Evolutionary conservation across 2,113 vertebrate genomes (phyloP).

Genomic region (Larimichthys crocea): DNA sequence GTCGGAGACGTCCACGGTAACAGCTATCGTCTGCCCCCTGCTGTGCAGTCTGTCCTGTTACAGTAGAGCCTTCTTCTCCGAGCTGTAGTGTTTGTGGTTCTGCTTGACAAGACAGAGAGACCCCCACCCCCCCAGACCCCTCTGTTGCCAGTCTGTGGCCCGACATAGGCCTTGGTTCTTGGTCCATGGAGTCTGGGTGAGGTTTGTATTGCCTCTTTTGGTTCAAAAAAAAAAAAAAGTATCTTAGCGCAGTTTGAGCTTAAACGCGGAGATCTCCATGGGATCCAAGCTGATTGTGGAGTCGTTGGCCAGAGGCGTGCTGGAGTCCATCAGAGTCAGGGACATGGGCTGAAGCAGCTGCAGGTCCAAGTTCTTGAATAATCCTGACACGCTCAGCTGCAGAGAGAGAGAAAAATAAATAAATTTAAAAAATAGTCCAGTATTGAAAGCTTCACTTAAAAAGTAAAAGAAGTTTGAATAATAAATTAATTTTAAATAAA

Average conservation of each 20-base stretch:
- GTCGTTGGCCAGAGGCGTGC: constrained; percentile 86
- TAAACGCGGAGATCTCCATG: constrained; percentile 95
- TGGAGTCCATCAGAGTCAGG: constrained; percentile 90
- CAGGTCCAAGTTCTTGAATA: constrained; percentile 91
- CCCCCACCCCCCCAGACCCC: constrained; percentile 1
- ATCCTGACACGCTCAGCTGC: constrained; percentile 87
- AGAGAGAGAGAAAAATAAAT: not conserved
- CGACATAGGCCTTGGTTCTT: constrained; percentile 8
- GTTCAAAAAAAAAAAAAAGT: not conserved
- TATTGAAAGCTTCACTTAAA: not conserved
- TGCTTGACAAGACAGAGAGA: constrained; percentile 48
- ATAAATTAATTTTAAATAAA: no score
- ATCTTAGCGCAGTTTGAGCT: constrained; percentile 90
- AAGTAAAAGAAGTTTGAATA: not conserved
- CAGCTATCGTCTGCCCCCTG: constrained; percentile 73
- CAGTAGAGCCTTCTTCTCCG: constrained; percentile 48
- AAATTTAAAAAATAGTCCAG: not conserved
- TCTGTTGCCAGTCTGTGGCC: constrained; percentile 33
- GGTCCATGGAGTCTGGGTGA: constrained; percentile 55
- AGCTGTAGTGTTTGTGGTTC: constrained; percentile 52
- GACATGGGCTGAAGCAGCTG: constrained; percentile 91
- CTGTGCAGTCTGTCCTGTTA: constrained; percentile 68
- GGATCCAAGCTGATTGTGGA: constrained; percentile 89
- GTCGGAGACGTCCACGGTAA: constrained; percentile 45
- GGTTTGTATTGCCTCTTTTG: constrained; percentile 33